Percentiles rank a stretch among this genome's conserved stretches.
Evolutionary conservation across 2,888 invertebrate species (phyloP).

Genomic region (Ganaspis brasiliensis): DNA sequence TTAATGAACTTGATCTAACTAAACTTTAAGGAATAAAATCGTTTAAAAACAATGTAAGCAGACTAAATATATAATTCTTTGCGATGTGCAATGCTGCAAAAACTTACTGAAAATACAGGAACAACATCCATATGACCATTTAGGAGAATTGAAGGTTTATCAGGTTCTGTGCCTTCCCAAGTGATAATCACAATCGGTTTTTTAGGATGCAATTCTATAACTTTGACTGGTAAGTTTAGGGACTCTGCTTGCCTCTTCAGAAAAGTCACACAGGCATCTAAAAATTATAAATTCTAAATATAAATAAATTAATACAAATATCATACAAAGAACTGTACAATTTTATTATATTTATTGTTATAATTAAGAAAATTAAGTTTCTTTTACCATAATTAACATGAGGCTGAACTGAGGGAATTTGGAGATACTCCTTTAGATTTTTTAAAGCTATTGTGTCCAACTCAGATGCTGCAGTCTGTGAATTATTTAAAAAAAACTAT

Average conservation of each 20-base stretch:
- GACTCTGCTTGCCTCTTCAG: conserved; percentile 87
- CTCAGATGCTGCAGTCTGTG: conserved; percentile 45
- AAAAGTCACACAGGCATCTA: conserved; percentile 88
- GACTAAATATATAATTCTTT: no score
- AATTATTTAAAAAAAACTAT: neutral
- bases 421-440: conserved; percentile 90
- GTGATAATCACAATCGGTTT: conserved; percentile 92
- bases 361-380: conserved; percentile 50
- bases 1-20: no score
- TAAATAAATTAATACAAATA: no score
- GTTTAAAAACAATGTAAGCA: no score
- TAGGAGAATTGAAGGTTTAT: conserved; percentile 87
- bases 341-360: conserved; percentile 1
- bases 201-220: conserved; percentile 84
- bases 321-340: no score
- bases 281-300: no score
- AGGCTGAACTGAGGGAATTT: conserved; percentile 93
- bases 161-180: conserved; percentile 88
- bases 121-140: conserved; percentile 98
- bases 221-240: conserved; percentile 84
- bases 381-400: conserved; percentile 89
- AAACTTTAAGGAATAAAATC: no score
- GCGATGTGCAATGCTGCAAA: no score
- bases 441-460: conserved; percentile 83
- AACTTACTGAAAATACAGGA: no score